These are phyloP conservation scores for Gymnothorax reevesii DNA, from an alignment of 2,797 vertebrate species.

Conservation along the genomic window DNA sequence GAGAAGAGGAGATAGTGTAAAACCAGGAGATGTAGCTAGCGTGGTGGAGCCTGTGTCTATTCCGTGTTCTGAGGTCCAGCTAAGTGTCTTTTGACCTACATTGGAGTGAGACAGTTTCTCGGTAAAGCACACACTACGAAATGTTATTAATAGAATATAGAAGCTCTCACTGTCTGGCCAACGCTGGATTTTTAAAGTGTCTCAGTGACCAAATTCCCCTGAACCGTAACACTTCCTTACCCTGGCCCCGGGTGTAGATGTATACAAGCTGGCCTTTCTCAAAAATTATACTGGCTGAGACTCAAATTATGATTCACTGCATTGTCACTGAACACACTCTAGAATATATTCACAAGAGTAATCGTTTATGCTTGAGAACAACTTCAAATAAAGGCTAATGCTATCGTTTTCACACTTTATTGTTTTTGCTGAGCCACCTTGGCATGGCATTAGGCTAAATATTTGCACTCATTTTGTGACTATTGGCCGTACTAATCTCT, in stretches of 20 bases:
- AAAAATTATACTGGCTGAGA: background rate
- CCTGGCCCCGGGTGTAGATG: background rate
- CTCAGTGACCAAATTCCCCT: background rate
- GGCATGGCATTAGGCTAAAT: too few relatives aligned
- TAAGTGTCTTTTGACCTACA: constrained; percentile 55
- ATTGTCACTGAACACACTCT: background rate
- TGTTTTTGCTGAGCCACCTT: background rate
- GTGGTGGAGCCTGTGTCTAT: constrained; percentile 32
- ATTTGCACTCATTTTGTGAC: background rate
- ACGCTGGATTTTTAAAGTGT: background rate
- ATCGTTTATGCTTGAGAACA: background rate
- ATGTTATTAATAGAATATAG: constrained; percentile 39
- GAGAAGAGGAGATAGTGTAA: constrained; percentile 42
- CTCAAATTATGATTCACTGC: background rate
- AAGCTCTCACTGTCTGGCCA: constrained; percentile 28
- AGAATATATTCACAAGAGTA: background rate
- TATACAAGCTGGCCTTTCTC: background rate
- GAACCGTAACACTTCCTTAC: background rate
- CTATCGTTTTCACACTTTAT: background rate
- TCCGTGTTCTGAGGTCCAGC: constrained; percentile 43
- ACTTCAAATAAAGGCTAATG: background rate
- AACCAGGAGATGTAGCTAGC: constrained; percentile 37
- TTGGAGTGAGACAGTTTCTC: constrained; percentile 43
- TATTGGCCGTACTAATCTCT: constrained; percentile 1
- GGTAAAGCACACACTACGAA: constrained; percentile 33